Conservation (phyloP, 2,113 vertebrate genomes). For the Sander vitreus region DNA sequence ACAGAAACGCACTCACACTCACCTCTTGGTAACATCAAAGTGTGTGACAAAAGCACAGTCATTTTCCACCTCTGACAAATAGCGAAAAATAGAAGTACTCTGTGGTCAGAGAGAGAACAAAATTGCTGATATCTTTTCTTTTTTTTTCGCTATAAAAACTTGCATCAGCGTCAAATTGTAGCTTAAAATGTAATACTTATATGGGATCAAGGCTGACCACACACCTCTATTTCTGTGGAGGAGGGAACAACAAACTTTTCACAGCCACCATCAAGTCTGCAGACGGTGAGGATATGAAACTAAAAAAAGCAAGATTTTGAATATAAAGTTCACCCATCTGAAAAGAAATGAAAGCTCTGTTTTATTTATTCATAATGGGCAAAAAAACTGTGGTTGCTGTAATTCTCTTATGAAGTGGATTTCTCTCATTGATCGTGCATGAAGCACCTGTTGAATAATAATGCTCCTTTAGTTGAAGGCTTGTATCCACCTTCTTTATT, state of each 20-base stretch:
- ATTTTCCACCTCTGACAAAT: slow-evolving; percentile 29
- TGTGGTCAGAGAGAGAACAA: slow-evolving; percentile 35
- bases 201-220: slow-evolving; percentile 35
- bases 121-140: slow-evolving; percentile 36
- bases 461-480: not conserved
- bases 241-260: slow-evolving; percentile 10
- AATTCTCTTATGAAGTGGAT: slow-evolving; percentile 1
- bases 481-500: not conserved
- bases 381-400: slow-evolving; percentile 10
- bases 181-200: slow-evolving; percentile 17
- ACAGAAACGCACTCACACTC: not conserved
- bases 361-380: slow-evolving; percentile 3
- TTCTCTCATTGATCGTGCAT: not conserved
- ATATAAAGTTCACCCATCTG: not conserved
- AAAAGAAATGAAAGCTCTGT: not conserved
- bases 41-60: slow-evolving; percentile 4
- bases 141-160: slow-evolving; percentile 20
- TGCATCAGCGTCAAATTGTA: slow-evolving; percentile 18
- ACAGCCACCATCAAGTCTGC: not conserved
- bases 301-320: not conserved
- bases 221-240: not conserved
- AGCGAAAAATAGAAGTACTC: slow-evolving; percentile 1
- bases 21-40: slow-evolving; percentile 29
- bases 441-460: slow-evolving; percentile 1
- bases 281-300: not conserved